Percentiles rank a stretch among this genome's conserved stretches.
Conservation (phyloP, 2,113 vertebrate genomes). For the Stomatorhinus ivindoensis region DNA sequence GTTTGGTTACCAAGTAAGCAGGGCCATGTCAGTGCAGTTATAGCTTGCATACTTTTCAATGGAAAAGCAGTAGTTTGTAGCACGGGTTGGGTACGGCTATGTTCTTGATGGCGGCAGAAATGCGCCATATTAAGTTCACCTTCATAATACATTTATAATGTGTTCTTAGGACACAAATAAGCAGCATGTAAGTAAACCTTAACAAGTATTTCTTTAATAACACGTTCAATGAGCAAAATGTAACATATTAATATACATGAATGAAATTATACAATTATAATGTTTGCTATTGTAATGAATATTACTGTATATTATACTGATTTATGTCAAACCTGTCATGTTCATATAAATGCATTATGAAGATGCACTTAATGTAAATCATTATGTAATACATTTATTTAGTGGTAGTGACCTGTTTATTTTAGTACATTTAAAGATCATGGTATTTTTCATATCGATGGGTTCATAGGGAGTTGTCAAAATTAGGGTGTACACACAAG, state of each 20-base stretch:
- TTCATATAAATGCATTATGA: not conserved
- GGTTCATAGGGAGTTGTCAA: not conserved
- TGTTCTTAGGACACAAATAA: not conserved
- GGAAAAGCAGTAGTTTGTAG: too few species aligned
- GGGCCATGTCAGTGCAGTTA: too few species aligned
- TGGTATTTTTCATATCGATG: not conserved
- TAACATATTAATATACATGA: not conserved
- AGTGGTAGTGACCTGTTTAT: not conserved
- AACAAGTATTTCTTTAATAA: not conserved
- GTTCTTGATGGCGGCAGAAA: too few species aligned
- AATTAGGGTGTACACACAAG: not conserved
- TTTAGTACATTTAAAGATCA: not conserved
- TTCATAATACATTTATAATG: not conserved
- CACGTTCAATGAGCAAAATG: not conserved
- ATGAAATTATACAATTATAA: not conserved
- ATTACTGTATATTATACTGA: too few species aligned
- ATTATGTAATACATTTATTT: not conserved
- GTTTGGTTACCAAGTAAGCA: too few species aligned
- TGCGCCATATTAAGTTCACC: not conserved
- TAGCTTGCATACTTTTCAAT: too few species aligned
- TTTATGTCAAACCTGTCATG: not conserved
- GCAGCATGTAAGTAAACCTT: not conserved
- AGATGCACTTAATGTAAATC: not conserved
- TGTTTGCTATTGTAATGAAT: not conserved
- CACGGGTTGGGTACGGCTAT: too few species aligned